These are phyloP conservation scores for Aphis gossypii DNA, from an alignment of 1,140 invertebrate species.

Conservation along the genomic window DNA sequence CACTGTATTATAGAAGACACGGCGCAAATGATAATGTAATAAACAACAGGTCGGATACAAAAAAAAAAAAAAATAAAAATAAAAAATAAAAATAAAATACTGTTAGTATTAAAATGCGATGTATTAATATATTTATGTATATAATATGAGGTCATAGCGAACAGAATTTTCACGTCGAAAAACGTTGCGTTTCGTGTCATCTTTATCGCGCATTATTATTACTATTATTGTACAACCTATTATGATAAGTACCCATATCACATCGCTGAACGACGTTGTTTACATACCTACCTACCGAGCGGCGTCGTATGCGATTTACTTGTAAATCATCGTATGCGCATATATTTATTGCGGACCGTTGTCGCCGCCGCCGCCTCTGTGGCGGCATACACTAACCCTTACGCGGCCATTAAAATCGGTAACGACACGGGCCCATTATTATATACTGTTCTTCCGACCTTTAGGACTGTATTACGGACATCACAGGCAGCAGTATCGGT, in stretches of 20 bases:
- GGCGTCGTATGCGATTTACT: background rate
- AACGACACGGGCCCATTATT: background rate
- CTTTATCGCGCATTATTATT: too few relatives aligned
- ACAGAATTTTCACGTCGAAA: background rate
- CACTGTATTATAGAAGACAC: too few relatives aligned
- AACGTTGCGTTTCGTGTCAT: background rate
- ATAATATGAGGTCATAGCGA: too few relatives aligned
- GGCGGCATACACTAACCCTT: background rate
- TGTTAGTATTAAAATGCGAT: background rate
- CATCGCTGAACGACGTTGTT: too few relatives aligned
- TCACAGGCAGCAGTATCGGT: background rate
- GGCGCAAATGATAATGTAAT: background rate
- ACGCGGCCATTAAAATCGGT: background rate
- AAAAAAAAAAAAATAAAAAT: background rate
- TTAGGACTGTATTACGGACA: background rate
- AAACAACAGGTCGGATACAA: background rate
- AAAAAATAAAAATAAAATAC: background rate
- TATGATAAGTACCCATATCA: too few relatives aligned
- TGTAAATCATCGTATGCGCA: background rate
- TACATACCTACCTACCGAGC: background rate
- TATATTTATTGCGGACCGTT: background rate
- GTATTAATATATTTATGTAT: too few relatives aligned
- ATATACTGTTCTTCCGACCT: constrained; percentile 11
- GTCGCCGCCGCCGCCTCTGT: background rate
- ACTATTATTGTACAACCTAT: too few relatives aligned